Evolutionary conservation across 2,113 vertebrate genomes (phyloP).

Genomic region (Callipepla californica): DNA sequence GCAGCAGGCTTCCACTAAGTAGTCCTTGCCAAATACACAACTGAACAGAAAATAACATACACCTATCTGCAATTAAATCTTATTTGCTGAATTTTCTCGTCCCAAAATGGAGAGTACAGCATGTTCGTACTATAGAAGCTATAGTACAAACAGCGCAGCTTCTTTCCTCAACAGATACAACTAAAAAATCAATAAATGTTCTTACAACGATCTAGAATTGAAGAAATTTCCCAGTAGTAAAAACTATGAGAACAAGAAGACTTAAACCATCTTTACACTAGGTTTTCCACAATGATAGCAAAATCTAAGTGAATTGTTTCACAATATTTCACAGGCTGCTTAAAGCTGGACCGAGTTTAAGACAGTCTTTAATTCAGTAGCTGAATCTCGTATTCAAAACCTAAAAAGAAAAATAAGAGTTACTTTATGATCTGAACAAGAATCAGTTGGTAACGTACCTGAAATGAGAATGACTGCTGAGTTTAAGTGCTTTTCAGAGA

Average conservation of each 20-base stretch:
- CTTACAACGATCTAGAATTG: not conserved
- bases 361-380: not conserved
- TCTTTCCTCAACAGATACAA: not conserved
- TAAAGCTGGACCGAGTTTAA: not conserved
- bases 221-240: not conserved
- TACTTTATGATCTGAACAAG: not conserved
- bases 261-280: not conserved
- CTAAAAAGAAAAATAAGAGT: not conserved
- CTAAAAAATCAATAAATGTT: not conserved
- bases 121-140: not conserved
- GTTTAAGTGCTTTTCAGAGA: constrained; percentile 80
- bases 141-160: not conserved
- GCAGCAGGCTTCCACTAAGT: not conserved
- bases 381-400: not conserved
- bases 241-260: not conserved
- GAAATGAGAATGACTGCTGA: constrained; percentile 82
- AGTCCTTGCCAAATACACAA: not conserved
- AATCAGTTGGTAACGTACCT: constrained; percentile 55
- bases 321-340: rapidly evolving
- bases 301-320: not conserved
- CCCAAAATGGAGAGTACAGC: not conserved
- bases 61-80: not conserved
- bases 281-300: not conserved
- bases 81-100: not conserved
- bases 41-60: not conserved